Conservation (phyloP, 1,140 invertebrate species). For the Trichomalopsis sarcophagae region DNA sequence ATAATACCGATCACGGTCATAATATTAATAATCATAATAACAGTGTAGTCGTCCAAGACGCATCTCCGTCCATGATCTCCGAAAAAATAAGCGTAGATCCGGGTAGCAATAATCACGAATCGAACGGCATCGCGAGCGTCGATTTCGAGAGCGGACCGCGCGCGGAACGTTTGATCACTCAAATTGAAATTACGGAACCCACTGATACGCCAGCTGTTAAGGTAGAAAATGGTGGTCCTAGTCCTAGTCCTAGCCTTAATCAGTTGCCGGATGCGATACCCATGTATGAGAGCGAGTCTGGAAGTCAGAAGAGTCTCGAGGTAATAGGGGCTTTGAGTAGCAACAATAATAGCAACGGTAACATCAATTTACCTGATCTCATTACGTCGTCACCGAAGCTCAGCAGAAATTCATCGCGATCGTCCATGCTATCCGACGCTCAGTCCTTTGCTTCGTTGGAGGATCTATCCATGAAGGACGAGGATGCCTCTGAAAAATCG, state of each 20-base stretch:
- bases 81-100: not conserved
- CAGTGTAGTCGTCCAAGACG: not conserved
- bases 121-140: not conserved
- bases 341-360: not conserved
- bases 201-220: not conserved
- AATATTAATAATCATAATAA: conserved; percentile 18
- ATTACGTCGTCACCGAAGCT: conserved; percentile 65
- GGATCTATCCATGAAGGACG: not conserved
- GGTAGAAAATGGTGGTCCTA: not conserved
- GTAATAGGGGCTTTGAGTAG: not conserved
- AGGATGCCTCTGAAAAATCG: conserved; percentile 9
- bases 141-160: not conserved
- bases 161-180: not conserved
- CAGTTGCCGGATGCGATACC: conserved; percentile 59
- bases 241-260: not conserved
- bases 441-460: conserved; percentile 8
- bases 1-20: conserved; percentile 52
- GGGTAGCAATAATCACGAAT: not conserved
- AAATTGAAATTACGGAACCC: conserved; percentile 9
- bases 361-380: conserved; percentile 59
- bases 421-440: conserved; percentile 36
- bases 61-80: not conserved
- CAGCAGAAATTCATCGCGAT: conserved; percentile 55
- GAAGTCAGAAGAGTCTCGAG: conserved; percentile 2
- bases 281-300: conserved; percentile 12